Evolutionary conservation across 2,888 invertebrate species (phyloP).

Genomic region (Plebejus argus): DNA sequence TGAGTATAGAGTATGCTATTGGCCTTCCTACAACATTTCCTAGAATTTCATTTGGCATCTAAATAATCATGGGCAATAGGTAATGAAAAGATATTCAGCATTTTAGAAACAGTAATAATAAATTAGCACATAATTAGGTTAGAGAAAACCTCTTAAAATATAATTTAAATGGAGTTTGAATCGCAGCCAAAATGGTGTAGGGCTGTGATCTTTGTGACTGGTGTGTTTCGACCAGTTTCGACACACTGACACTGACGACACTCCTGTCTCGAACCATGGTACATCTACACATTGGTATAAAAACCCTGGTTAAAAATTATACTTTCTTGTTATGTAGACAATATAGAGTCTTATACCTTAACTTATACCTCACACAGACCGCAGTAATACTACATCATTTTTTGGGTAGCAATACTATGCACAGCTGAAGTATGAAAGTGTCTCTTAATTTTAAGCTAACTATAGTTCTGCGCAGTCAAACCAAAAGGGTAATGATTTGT

Average conservation of each 20-base stretch:
- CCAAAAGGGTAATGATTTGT: too few relatives aligned
- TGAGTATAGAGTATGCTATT: too few relatives aligned
- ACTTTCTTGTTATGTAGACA: too few relatives aligned
- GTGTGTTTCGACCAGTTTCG: not conserved
- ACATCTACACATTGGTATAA: not conserved
- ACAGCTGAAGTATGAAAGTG: too few relatives aligned
- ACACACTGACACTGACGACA: too few relatives aligned
- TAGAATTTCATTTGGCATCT: not conserved
- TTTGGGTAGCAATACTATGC: too few relatives aligned
- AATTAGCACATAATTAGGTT: slow-evolving; percentile 8
- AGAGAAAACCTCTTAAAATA: slow-evolving; percentile 10
- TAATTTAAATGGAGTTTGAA: not conserved
- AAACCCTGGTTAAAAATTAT: too few relatives aligned
- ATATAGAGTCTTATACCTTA: too few relatives aligned
- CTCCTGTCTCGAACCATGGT: not conserved
- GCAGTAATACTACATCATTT: too few relatives aligned
- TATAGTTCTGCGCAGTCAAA: too few relatives aligned
- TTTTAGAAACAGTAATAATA: not conserved
- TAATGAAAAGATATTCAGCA: not conserved
- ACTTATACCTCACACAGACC: too few relatives aligned
- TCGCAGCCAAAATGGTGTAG: not conserved
- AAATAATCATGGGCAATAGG: not conserved
- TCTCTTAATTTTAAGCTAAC: too few relatives aligned
- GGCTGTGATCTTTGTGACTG: slow-evolving; percentile 4
- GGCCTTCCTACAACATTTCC: not conserved